Conservation (phyloP, 2,888 invertebrate species). For the Rhagonycha lutea region DNA sequence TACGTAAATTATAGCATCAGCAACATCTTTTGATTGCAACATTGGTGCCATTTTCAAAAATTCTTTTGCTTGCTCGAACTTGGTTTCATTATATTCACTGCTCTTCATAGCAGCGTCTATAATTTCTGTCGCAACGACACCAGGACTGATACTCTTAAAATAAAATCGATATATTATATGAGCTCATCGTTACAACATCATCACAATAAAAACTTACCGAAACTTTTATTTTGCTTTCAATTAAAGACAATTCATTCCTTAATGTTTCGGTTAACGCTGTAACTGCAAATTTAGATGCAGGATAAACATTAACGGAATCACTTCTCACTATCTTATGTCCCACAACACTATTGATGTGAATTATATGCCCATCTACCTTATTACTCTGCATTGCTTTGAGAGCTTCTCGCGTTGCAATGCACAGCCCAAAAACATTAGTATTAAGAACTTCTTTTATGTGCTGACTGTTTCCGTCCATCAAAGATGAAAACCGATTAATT, state of each 20-base stretch:
- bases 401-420: constrained; percentile 15
- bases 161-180: background rate
- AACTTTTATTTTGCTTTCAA: background rate
- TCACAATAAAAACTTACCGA: background rate
- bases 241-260: constrained; percentile 52
- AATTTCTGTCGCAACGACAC: constrained; percentile 36
- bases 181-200: background rate
- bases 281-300: constrained; percentile 56
- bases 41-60: background rate
- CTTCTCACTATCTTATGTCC: constrained; percentile 41
- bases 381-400: background rate
- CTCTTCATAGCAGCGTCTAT: background rate
- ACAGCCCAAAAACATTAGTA: constrained; percentile 16
- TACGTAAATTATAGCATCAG: constrained; percentile 37
- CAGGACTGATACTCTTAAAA: constrained; percentile 43
- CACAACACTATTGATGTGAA: constrained; percentile 25
- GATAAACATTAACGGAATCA: constrained; percentile 49
- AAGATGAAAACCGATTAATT: background rate
- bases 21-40: constrained; percentile 33
- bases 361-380: background rate
- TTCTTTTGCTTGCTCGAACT: background rate
- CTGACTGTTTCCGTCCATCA: background rate
- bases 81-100: background rate
- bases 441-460: constrained; percentile 3
- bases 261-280: constrained; percentile 55